Evolutionary conservation across 2,113 vertebrate species (phyloP), one percentile per base, ranked within the genome.

Genomic region (Thunnus thynnus): DNA sequence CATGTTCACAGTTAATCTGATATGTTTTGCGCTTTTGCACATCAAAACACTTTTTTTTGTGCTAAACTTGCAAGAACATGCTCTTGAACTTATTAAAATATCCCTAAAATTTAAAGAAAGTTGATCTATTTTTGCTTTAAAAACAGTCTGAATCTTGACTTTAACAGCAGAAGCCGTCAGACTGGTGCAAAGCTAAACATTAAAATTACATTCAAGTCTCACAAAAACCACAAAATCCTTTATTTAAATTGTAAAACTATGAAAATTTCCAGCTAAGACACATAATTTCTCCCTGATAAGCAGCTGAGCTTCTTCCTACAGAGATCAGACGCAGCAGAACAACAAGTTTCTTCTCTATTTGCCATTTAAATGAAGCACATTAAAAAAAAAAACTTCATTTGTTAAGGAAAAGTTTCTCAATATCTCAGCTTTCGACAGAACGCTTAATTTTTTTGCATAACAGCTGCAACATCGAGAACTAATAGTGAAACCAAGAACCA

Each of bases 401-500:
- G 1, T 25, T 72, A 36, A 55, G 70, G 48, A 82, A 87, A 86
- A 61, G 16, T 41, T 47, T 63, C 58, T 52, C 52, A 83, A 80
- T 83, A 88, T 90, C 84, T 83, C 65, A 76, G 0, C 47, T 75
- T 22, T 74, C 46, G 55, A 76, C 69, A 83, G 36, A 80, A 60
- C 25, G 48, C 9, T 22, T 56, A 41, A 36, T 48, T 87, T 91
- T 48, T 87, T 91, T 91, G 91, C 91, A 92, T 92, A 89, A 92
- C 95, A 95, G 92, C 94, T 95, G 90, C 91, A 86, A 84, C 78
- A 72, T 63, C 47, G 85, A 91, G 87, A 94, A 95, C 89, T 89
- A 92, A 94, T 84, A 94, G 50, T 94, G 95, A 95, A 95, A 96
- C 95, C 76, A 81, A 92, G 85, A 93, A 93, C 62, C 67, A 86